phyloP scores from a whole-genome alignment of 2,797 vertebrate species.

The Intellagama lesueurii region DNA sequence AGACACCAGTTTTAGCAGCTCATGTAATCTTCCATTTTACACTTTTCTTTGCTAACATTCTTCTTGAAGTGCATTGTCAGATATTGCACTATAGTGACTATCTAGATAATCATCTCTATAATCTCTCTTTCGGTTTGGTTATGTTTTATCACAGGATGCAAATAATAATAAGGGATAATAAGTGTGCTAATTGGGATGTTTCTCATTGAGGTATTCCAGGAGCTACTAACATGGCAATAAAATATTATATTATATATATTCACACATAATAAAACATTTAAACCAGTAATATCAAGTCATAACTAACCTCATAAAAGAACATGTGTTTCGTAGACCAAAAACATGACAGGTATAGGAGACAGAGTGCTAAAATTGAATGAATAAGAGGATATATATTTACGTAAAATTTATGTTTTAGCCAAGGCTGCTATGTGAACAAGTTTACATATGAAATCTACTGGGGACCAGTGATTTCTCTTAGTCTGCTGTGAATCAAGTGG shows the following conservation, averaged over 20 bases:
- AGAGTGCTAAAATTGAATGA: rapidly evolving
- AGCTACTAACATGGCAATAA: not conserved
- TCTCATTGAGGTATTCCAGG: not conserved
- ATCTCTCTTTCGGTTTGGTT: not conserved
- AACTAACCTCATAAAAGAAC: not conserved
- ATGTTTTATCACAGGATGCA: not conserved
- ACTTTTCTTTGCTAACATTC: not conserved
- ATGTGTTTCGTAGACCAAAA: not conserved
- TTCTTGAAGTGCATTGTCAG: constrained; percentile 21
- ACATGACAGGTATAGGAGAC: not conserved
- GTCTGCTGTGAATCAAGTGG: too few relatives aligned
- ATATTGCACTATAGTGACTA: not conserved
- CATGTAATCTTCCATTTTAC: constrained; percentile 17
- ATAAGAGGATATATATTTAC: not conserved
- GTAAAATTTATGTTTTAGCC: not conserved
- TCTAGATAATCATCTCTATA: not conserved
- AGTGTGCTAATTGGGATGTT: not conserved
- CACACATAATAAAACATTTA: constrained; percentile 27
- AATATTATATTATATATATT: not conserved
- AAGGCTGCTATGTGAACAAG: too few relatives aligned
- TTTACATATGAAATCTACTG: too few relatives aligned
- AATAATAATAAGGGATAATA: not conserved
- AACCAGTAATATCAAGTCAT: constrained; percentile 20
- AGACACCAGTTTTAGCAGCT: not conserved
- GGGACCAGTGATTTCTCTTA: too few relatives aligned